A percentile compares a stretch with the other conserved stretches of the same genome.
Conservation (phyloP, 1,140 invertebrate genomes). For the Drosophila ironensis region DNA sequence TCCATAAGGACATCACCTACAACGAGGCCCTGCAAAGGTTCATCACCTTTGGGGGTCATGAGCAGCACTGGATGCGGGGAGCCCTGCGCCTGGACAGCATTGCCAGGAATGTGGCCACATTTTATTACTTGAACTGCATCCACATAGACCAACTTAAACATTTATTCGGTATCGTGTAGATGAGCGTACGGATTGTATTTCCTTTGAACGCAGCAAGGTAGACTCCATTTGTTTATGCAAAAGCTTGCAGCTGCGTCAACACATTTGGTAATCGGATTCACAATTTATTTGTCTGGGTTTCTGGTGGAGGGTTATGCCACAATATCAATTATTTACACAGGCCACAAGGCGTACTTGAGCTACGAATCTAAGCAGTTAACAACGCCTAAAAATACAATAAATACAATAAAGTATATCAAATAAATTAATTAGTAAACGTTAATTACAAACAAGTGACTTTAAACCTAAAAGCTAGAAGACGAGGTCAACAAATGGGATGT, state of each 20-base stretch:
- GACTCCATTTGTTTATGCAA: neutral
- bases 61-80: conserved; percentile 39
- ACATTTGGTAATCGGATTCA: conserved; percentile 33
- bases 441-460: conserved; percentile 77
- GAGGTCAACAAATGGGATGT: conserved; percentile 32
- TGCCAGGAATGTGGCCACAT: conserved; percentile 40
- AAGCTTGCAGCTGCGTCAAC: conserved; percentile 10
- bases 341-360: conserved; percentile 42
- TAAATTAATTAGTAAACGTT: conserved; percentile 64
- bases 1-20: conserved; percentile 41
- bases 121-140: conserved; percentile 44
- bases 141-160: conserved; percentile 44
- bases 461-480: conserved; percentile 45
- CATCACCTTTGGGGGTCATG: conserved; percentile 30
- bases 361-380: conserved; percentile 51
- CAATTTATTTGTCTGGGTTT: conserved; percentile 25
- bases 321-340: conserved; percentile 72
- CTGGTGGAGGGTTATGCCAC: conserved; percentile 38
- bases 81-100: conserved; percentile 36
- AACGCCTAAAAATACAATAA: conserved; percentile 64
- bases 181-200: conserved; percentile 6
- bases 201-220: conserved; percentile 20
- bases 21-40: conserved; percentile 44
- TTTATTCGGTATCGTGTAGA: conserved; percentile 43
- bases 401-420: conserved; percentile 55